These are phyloP conservation scores for Drosophila buzzatii DNA, from an alignment of 2,888 invertebrate species.

Conservation along the genomic window DNA sequence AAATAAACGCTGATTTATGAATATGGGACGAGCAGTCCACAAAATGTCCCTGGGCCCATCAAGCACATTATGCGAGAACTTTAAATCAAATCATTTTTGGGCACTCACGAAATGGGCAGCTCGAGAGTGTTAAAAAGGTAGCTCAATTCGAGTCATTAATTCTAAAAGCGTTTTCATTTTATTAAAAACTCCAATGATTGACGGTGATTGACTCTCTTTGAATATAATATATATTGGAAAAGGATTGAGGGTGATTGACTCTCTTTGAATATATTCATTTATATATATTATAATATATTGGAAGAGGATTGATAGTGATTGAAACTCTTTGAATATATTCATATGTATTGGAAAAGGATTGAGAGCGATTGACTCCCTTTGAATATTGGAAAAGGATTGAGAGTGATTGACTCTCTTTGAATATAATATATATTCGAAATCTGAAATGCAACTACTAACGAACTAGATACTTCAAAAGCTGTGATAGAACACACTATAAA, in stretches of 20 bases:
- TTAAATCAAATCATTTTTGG: constrained; percentile 39
- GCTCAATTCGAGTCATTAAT: constrained; percentile 13
- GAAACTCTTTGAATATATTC: background rate
- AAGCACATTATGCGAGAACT: constrained; percentile 37
- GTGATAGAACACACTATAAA: background rate
- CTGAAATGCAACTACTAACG: too few relatives aligned
- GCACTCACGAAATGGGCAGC: constrained; percentile 13
- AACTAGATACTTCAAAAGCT: too few relatives aligned
- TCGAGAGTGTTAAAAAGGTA: constrained; percentile 14
- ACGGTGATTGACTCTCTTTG: background rate
- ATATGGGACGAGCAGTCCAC: constrained; percentile 47
- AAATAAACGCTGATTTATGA: constrained; percentile 69
- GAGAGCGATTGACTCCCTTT: too few relatives aligned
- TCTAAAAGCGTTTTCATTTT: background rate
- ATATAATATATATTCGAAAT: background rate
- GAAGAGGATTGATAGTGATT: background rate
- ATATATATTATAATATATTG: too few relatives aligned
- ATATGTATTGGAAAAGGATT: too few relatives aligned
- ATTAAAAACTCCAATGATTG: background rate
- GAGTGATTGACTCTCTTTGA: too few relatives aligned
- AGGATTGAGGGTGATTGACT: too few relatives aligned
- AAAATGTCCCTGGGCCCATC: constrained; percentile 37
- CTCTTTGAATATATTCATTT: too few relatives aligned
- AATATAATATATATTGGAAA: too few relatives aligned
- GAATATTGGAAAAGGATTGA: too few relatives aligned